phyloP scores from a whole-genome alignment of 2,113 vertebrate species.

The Crotalus horridus region DNA sequence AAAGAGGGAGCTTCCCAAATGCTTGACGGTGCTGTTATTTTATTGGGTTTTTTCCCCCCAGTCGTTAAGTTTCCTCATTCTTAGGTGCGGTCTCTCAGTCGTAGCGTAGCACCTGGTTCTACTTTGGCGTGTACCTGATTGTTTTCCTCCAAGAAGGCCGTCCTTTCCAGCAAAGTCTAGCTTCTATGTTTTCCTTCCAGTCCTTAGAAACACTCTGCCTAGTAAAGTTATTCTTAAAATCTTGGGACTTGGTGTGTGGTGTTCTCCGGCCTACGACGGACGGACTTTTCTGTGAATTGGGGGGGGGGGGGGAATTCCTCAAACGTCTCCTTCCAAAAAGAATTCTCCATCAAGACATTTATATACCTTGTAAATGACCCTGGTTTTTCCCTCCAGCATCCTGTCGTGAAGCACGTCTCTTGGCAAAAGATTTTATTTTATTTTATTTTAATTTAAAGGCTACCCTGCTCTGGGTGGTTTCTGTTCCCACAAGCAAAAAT shows the following conservation, averaged over 20 bases:
- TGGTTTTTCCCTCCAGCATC: not conserved
- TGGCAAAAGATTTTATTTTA: not conserved
- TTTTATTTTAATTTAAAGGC: not conserved
- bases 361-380: not conserved
- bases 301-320: not conserved
- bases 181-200: not conserved
- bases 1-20: not conserved
- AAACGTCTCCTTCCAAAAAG: too few species aligned
- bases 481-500: not conserved
- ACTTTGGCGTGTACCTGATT: not conserved
- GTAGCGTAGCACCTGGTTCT: too few species aligned
- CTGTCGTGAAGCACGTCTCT: not conserved
- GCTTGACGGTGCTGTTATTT: not conserved
- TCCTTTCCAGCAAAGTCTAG: not conserved
- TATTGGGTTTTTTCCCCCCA: not conserved
- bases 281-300: rapidly evolving
- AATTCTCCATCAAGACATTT: too few species aligned
- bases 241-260: not conserved
- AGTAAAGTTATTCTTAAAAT: slow-evolving; percentile 25
- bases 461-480: not conserved
- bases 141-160: not conserved
- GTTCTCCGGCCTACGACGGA: not conserved
- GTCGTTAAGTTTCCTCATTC: not conserved
- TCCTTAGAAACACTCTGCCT: not conserved
- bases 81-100: not conserved